These are phyloP conservation scores for Lordiphosa stackelbergi DNA, from an alignment of 1,140 invertebrate species.

Conservation along the genomic window DNA sequence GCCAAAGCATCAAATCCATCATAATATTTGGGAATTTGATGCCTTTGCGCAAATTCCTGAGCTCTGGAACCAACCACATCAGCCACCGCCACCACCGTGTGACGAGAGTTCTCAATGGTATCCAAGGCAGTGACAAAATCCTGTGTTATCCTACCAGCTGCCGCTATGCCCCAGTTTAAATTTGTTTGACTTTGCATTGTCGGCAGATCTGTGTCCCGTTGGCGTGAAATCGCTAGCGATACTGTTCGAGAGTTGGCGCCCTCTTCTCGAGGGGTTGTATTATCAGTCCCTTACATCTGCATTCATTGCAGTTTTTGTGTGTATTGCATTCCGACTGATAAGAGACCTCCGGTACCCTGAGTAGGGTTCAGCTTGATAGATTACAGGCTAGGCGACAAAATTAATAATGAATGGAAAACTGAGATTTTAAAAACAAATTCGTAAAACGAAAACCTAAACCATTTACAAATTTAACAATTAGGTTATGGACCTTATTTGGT, in stretches of 20 bases:
- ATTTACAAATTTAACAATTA: too few relatives aligned
- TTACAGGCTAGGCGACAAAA: too few relatives aligned
- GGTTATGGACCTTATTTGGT: too few relatives aligned
- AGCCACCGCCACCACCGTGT: constrained; percentile 85
- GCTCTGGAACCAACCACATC: constrained; percentile 84
- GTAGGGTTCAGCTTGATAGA: too few relatives aligned
- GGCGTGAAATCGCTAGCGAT: constrained; percentile 14
- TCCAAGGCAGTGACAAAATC: constrained; percentile 87
- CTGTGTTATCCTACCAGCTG: constrained; percentile 86
- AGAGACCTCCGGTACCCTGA: constrained; percentile 9
- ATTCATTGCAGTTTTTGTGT: constrained; percentile 52
- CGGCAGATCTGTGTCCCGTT: constrained; percentile 8
- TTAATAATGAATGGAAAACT: too few relatives aligned
- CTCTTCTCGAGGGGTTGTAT: constrained; percentile 27
- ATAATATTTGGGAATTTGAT: constrained; percentile 84
- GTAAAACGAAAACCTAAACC: too few relatives aligned
- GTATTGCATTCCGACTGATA: constrained; percentile 45
- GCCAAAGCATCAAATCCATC: constrained; percentile 86
- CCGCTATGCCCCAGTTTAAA: constrained; percentile 85
- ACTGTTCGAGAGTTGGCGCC: constrained; percentile 23
- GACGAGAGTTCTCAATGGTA: constrained; percentile 81
- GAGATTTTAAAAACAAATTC: too few relatives aligned
- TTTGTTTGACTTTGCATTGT: constrained; percentile 44
- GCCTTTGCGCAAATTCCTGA: constrained; percentile 84
- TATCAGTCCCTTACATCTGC: constrained; percentile 56